Evolutionary conservation across 2,888 invertebrate genomes (phyloP), one percentile per base, ranked within the genome.

Genomic region (Ophioninae sp.): DNA sequence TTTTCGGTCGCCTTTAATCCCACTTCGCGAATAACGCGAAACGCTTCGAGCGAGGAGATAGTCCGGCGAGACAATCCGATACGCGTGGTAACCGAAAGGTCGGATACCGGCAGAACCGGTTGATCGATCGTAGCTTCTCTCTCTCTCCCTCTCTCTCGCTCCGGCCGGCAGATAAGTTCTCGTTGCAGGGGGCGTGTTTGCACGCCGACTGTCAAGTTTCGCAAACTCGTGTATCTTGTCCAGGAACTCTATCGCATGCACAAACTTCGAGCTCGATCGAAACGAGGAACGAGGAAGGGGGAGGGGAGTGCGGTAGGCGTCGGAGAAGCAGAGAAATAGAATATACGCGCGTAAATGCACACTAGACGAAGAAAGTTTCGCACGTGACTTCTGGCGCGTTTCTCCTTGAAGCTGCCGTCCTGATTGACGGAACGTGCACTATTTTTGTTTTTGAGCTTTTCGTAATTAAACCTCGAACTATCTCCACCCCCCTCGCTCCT

Each of bases 41-140:
- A 50, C 17, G 50, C 41, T 23, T 30, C 23, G 50, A 10, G 21
- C 20, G 37, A 13, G 30, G 41, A 59, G 37, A 30, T 30, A 37
- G 39, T 8, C 72, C 7, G 61, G 21, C 62, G 59, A 74, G 69
- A 79, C 23, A 68, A 82, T 79, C 41, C 62, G 74, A 78, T 83
- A 81, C 83, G 69, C 74, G 81, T 61, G 62, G 78, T 59, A 67
- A 83, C 21, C 21, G 80, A 83, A 83, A 83, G 81, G 80, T 81
- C 74, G 74, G 57, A 84, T 81, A 84, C 84, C 79, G 81, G 81
- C 84, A 79, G 23, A 84, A 84, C 84, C 84, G 81, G 84, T 84
- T 81, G 84, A 84, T 78, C 81, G 84, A 84, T 84, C 80, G 77
- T 79, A 61, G 68, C 68, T 70, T 59, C 61, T 13, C 30, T 73